A percentile compares a stretch with the other conserved stretches of the same genome.
phyloP scores from a whole-genome alignment of 2,797 vertebrate genomes.

The Silurus lanzhouensis region DNA sequence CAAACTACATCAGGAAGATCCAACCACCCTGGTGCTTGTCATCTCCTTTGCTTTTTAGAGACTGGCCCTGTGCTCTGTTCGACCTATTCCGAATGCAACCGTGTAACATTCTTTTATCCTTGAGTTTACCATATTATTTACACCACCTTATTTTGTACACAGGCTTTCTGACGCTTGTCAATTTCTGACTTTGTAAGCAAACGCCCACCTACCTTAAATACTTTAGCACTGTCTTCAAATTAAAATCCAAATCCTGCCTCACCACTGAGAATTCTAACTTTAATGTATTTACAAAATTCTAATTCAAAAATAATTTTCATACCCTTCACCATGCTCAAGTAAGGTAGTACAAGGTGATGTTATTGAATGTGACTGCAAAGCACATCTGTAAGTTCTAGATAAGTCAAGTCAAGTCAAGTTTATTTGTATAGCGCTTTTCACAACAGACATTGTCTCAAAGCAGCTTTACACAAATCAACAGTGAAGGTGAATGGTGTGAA shows the following conservation, averaged over 20 bases:
- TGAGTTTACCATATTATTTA: too few species aligned
- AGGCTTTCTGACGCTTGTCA: too few species aligned
- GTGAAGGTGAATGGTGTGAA: too few species aligned
- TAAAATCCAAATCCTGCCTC: not conserved
- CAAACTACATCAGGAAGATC: not conserved
- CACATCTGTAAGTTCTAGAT: not conserved
- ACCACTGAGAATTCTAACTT: not conserved
- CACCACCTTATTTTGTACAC: too few species aligned
- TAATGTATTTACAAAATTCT: not conserved
- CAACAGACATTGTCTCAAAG: too few species aligned
- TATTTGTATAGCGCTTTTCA: too few species aligned
- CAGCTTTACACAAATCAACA: too few species aligned
- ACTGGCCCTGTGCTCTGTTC: not conserved
- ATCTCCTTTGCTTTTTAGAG: not conserved
- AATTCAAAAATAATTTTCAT: not conserved
- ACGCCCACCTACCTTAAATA: too few species aligned
- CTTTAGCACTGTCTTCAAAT: not conserved
- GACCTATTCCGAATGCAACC: not conserved
- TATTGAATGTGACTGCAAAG: not conserved
- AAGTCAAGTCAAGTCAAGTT: too few species aligned
- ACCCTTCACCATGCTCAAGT: not conserved
- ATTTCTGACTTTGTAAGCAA: too few species aligned
- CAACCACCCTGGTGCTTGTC: not conserved
- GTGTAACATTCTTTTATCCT: not conserved
- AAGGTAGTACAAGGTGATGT: not conserved